Conservation (phyloP, 1,140 invertebrate genomes). For the Daktulosphaira vitifoliae region DNA sequence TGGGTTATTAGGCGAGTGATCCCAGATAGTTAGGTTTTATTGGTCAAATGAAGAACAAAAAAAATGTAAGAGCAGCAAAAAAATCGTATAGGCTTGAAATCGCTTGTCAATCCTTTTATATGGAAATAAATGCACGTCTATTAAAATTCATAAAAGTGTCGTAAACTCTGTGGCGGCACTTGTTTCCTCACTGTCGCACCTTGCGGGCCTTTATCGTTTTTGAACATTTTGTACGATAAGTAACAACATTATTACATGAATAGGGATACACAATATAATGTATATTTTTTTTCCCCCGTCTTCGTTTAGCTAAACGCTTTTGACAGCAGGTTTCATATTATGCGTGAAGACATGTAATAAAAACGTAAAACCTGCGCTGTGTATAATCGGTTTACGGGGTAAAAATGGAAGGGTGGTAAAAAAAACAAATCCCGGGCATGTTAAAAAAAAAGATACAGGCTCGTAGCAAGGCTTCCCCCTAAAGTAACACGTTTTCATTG, state of each 20-base stretch:
- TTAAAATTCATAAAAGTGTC: too few species aligned
- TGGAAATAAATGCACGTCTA: too few species aligned
- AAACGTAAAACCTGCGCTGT: constrained; percentile 9
- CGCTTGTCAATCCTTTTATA: too few species aligned
- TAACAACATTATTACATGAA: background rate
- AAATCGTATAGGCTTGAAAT: too few species aligned
- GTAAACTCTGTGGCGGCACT: too few species aligned
- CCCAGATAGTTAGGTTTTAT: too few species aligned
- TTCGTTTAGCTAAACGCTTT: constrained; percentile 3
- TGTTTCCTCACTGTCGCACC: too few species aligned
- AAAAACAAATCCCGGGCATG: constrained; percentile 14
- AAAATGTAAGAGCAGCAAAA: too few species aligned
- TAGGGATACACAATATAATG: background rate
- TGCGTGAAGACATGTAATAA: constrained; percentile 10
- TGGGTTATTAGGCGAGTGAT: too few species aligned
- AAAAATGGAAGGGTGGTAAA: constrained; percentile 32
- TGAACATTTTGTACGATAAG: too few species aligned
- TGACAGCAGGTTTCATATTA: background rate
- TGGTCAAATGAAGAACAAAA: too few species aligned
- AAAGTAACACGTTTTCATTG: constrained; percentile 10
- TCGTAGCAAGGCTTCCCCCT: constrained; percentile 8
- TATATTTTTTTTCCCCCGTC: background rate
- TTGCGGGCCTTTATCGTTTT: too few species aligned
- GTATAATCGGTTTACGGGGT: background rate
- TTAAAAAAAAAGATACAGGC: constrained; percentile 9